phyloP scores from a whole-genome alignment of 1,140 invertebrate species.

The Zophobas atratus region DNA sequence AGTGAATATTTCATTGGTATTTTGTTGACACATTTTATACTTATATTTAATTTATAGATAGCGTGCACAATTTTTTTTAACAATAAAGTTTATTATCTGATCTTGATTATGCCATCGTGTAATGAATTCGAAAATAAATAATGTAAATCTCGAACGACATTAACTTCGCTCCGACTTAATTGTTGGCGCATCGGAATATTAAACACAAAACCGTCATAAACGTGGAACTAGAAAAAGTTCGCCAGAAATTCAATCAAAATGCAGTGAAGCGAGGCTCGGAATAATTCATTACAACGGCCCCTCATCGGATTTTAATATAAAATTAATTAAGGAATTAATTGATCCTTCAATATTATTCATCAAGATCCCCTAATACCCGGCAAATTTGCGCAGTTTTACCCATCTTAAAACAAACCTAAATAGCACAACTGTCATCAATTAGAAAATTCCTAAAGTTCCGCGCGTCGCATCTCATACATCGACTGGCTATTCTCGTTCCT shows the following conservation, averaged over 20 bases:
- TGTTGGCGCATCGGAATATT: background rate
- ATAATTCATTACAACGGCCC: slow-evolving; percentile 1
- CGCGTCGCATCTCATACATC: background rate
- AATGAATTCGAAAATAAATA: too few species aligned
- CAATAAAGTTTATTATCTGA: too few species aligned
- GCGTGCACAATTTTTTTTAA: too few species aligned
- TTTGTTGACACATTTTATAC: too few species aligned
- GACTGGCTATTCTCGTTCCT: background rate
- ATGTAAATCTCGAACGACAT: too few species aligned
- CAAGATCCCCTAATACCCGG: background rate
- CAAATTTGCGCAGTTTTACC: slow-evolving; percentile 11
- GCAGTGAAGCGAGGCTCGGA: background rate
- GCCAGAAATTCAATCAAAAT: too few species aligned
- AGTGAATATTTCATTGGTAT: too few species aligned
- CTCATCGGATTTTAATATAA: slow-evolving; percentile 26
- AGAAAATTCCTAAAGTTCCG: background rate
- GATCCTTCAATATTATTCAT: slow-evolving; percentile 14
- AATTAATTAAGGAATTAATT: slow-evolving; percentile 39
- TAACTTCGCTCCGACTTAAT: too few species aligned
- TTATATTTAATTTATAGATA: too few species aligned
- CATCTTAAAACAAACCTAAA: background rate
- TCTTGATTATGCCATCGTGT: too few species aligned
- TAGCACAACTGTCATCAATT: background rate
- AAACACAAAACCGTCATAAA: background rate
- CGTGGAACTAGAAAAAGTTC: background rate